phyloP scores from a whole-genome alignment of 2,888 invertebrate genomes.

The Ephialtes manifestator region DNA sequence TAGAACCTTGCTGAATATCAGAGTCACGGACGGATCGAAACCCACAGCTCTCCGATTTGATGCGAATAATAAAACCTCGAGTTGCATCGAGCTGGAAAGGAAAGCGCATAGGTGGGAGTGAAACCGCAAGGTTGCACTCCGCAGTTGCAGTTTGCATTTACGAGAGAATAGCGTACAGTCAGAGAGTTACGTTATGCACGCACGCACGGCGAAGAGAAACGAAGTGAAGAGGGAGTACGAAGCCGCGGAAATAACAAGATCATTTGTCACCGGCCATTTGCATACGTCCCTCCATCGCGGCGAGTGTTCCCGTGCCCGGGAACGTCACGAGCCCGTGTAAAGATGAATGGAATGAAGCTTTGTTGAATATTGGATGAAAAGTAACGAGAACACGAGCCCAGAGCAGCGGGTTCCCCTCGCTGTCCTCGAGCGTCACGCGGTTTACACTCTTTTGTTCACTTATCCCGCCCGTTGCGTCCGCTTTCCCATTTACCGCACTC shows the following conservation, averaged over 20 bases:
- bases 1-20: neutral
- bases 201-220: slow-evolving; percentile 39
- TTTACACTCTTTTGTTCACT: slow-evolving; percentile 43
- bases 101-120: slow-evolving; percentile 14
- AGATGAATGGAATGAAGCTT: slow-evolving; percentile 82
- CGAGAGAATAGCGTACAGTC: neutral
- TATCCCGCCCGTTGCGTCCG: slow-evolving; percentile 3
- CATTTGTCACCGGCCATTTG: slow-evolving; percentile 84
- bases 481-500: slow-evolving; percentile 4
- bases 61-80: slow-evolving; percentile 6
- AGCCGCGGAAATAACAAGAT: slow-evolving; percentile 83
- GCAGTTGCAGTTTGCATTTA: slow-evolving; percentile 12
- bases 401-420: slow-evolving; percentile 30
- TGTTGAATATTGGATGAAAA: slow-evolving; percentile 83
- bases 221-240: slow-evolving; percentile 70
- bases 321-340: slow-evolving; percentile 69
- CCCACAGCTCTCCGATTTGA: neutral
- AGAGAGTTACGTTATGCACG: slow-evolving; percentile 43
- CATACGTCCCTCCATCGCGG: slow-evolving; percentile 80
- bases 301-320: slow-evolving; percentile 38
- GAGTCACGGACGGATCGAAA: neutral
- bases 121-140: slow-evolving; percentile 41
- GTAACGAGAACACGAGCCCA: slow-evolving; percentile 76
- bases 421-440: slow-evolving; percentile 19
- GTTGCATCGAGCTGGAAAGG: neutral